Percentiles rank a stretch among this genome's conserved stretches.
These are phyloP conservation scores for Esperia sulphurella DNA, from an alignment of 2,888 invertebrate genomes.

Conservation along the genomic window DNA sequence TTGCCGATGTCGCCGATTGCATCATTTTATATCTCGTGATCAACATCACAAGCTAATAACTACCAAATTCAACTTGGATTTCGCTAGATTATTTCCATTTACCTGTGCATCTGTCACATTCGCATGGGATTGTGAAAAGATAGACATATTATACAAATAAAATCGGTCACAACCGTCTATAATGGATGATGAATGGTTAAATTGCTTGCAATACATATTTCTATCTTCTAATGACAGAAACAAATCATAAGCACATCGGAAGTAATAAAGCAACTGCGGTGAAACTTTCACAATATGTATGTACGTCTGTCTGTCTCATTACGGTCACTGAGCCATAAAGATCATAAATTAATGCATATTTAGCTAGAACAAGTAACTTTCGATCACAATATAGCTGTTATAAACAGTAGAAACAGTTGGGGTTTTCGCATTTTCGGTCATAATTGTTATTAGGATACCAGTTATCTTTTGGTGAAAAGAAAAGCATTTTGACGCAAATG, in stretches of 20 bases:
- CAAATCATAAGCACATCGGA: conserved; percentile 19
- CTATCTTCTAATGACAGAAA: conserved; percentile 17
- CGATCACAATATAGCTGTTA: no score
- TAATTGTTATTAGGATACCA: no score
- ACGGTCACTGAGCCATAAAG: neutral
- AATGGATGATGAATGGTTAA: conserved; percentile 13
- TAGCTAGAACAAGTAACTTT: conserved; percentile 5
- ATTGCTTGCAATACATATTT: conserved; percentile 6
- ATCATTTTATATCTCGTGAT: neutral
- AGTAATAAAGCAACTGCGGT: conserved; percentile 13
- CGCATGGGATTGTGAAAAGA: neutral
- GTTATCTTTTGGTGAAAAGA: no score
- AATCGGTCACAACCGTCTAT: conserved; percentile 7
- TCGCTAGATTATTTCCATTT: neutral
- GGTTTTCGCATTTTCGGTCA: neutral
- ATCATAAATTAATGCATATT: conserved; percentile 1
- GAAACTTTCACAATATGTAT: conserved; percentile 15
- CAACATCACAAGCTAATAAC: neutral
- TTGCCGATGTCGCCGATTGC: neutral
- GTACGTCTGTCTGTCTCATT: conserved; percentile 1
- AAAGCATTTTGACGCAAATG: no score
- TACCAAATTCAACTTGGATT: neutral
- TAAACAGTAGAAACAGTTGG: neutral
- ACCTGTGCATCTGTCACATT: neutral
- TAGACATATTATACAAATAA: neutral